A percentile compares a stretch with the other conserved stretches of the same genome.
phyloP scores from a whole-genome alignment of 2,888 invertebrate species.

The Vannuccia rotundouncinata region DNA sequence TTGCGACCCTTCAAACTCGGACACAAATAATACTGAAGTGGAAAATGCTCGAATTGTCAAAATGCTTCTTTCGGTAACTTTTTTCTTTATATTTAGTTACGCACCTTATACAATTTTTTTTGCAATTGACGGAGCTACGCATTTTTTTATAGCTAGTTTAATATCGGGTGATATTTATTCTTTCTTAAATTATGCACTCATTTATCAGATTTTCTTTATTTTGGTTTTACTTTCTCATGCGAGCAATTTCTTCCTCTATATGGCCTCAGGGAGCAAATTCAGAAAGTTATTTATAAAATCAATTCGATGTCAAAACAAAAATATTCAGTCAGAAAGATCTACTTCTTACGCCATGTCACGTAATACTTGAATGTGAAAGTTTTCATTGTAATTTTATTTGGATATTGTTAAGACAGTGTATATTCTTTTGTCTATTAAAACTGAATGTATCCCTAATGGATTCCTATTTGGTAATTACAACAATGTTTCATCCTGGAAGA shows the following conservation, averaged over 20 bases:
- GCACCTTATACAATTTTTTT: neutral
- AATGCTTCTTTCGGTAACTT: constrained; percentile 18
- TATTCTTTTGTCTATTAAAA: no score
- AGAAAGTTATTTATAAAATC: neutral
- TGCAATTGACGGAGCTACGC: neutral
- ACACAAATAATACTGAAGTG: neutral
- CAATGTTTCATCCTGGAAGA: no score
- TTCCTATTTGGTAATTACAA: no score
- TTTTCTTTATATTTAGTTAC: constrained; percentile 7
- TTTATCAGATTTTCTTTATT: neutral
- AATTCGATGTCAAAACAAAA: neutral
- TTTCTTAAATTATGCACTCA: neutral
- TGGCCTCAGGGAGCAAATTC: constrained; percentile 6
- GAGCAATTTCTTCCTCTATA: constrained; percentile 22
- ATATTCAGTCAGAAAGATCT: no score
- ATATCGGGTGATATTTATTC: neutral
- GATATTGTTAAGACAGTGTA: no score
- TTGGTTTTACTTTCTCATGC: constrained; percentile 5
- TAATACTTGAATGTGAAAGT: no score
- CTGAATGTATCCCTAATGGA: no score
- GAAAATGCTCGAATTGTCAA: constrained; percentile 2
- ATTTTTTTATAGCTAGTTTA: neutral
- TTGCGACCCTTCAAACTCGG: neutral
- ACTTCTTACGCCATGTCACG: no score
- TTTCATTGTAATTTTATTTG: no score